Evolutionary conservation across 1,140 invertebrate species (phyloP).

Genomic region (Aculops lycopersici): DNA sequence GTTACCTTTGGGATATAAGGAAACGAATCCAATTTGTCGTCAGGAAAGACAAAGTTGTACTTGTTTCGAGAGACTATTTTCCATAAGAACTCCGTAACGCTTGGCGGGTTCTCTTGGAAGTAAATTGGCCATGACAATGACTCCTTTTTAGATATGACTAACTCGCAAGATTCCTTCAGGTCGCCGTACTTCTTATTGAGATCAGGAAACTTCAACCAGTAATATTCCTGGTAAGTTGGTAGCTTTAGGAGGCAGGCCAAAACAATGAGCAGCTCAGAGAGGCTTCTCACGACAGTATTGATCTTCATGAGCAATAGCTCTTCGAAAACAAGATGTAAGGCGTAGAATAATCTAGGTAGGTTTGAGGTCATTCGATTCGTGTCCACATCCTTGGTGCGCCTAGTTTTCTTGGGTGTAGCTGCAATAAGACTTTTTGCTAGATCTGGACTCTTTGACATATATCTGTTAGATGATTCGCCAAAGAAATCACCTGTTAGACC

Average conservation of each 20-base stretch:
- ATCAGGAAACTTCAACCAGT: conserved; percentile 48
- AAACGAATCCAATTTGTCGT: conserved; percentile 21
- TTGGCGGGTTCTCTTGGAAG: conserved; percentile 10
- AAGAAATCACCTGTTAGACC: no score
- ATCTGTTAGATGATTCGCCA: no score
- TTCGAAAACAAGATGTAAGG: conserved; percentile 60
- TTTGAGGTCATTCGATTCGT: no score
- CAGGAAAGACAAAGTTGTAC: conserved; percentile 27
- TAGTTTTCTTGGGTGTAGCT: no score
- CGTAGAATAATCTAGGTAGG: conserved; percentile 22
- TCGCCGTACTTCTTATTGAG: conserved; percentile 16
- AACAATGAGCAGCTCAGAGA: conserved; percentile 39
- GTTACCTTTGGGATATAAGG: conserved; percentile 27
- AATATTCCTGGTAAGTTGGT: conserved; percentile 35
- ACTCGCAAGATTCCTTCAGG: not conserved
- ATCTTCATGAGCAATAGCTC: conserved; percentile 45
- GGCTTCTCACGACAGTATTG: conserved; percentile 26
- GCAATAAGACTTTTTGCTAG: no score
- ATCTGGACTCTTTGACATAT: no score
- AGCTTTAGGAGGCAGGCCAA: conserved; percentile 30
- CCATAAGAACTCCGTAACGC: conserved; percentile 5
- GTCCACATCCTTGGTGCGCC: no score
- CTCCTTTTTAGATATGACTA: conserved; percentile 13
- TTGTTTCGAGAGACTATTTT: conserved; percentile 17
- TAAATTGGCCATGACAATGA: conserved; percentile 9